Conservation (phyloP, 2,113 vertebrate genomes). For the Ctenodactylus gundi region DNA sequence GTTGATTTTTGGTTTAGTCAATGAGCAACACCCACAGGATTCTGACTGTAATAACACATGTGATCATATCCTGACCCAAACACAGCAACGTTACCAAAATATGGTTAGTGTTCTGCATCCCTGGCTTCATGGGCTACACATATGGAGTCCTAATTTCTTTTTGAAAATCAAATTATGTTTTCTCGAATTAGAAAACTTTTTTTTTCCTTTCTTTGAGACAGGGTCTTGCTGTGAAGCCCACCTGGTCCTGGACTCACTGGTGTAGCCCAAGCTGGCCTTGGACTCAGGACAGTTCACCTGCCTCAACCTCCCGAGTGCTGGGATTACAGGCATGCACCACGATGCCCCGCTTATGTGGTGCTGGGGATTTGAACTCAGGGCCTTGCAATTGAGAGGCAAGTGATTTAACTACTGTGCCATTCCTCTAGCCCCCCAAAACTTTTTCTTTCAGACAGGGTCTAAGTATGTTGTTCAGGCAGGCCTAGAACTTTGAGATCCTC, state of each 20-base stretch:
- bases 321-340: no score
- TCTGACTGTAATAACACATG: not conserved
- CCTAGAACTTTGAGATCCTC: not conserved
- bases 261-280: no score
- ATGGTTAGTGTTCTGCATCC: not conserved
- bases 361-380: no score
- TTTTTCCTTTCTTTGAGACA: not conserved
- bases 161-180: not conserved
- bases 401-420: no score
- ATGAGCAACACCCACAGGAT: not conserved
- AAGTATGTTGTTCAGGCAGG: not conserved
- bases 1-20: not conserved
- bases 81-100: not conserved
- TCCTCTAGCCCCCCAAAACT: no score
- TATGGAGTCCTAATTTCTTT: not conserved
- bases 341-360: no score
- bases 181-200: not conserved
- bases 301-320: no score
- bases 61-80: not conserved
- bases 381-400: no score
- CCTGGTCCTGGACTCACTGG: no score
- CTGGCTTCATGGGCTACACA: not conserved
- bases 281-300: no score
- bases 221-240: no score
- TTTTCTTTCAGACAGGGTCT: not conserved